These are phyloP conservation scores for Prorops nasuta DNA, from an alignment of 1,140 invertebrate species.

Conservation along the genomic window DNA sequence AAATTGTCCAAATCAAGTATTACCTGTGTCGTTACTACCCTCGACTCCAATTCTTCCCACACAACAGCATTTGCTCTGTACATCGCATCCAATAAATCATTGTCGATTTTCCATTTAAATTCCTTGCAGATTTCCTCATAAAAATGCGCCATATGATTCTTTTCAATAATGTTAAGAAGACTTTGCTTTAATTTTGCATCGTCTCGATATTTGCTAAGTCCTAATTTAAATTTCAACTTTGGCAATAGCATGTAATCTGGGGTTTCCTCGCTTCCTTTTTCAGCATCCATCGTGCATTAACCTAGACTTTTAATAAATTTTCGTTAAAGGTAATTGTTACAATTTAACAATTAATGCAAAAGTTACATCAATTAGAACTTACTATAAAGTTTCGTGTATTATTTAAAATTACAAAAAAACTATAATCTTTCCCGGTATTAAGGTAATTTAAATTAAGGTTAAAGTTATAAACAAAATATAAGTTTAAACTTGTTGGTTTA, in stretches of 20 bases:
- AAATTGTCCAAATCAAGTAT: slow-evolving; percentile 3
- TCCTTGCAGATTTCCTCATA: slow-evolving; percentile 59
- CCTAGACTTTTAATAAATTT: too few species aligned
- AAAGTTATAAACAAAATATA: too few species aligned
- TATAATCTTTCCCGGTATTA: too few species aligned
- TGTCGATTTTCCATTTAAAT: not conserved
- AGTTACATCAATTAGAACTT: too few species aligned
- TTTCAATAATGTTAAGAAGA: slow-evolving; percentile 23
- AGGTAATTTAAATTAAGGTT: too few species aligned
- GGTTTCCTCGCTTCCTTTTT: slow-evolving; percentile 16
- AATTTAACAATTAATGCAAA: too few species aligned
- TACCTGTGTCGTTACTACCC: not conserved
- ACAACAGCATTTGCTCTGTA: slow-evolving; percentile 66
- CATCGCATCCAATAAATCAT: slow-evolving; percentile 59
- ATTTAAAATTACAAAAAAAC: too few species aligned
- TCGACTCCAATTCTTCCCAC: slow-evolving; percentile 61
- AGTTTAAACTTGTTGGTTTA: too few species aligned
- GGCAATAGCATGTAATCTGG: slow-evolving; percentile 41
- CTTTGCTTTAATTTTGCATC: slow-evolving; percentile 30
- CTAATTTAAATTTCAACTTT: slow-evolving; percentile 37
- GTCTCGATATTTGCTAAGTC: slow-evolving; percentile 26
- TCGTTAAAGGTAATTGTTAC: too few species aligned
- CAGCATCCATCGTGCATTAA: slow-evolving; percentile 4
- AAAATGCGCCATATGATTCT: slow-evolving; percentile 67
- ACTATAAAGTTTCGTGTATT: too few species aligned